phyloP scores from a whole-genome alignment of 2,797 vertebrate genomes.

The Peromyscus eremicus region DNA sequence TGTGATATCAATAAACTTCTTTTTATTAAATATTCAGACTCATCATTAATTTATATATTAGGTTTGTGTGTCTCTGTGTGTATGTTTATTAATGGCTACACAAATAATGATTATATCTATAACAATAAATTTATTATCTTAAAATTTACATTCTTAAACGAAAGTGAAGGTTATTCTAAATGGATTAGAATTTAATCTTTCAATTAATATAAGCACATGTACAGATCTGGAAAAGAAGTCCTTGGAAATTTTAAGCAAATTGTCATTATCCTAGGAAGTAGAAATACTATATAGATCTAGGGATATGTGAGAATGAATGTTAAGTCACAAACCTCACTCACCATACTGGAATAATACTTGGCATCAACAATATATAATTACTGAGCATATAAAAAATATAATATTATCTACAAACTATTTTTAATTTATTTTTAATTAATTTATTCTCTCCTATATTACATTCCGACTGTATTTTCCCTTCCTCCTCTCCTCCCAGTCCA shows the following conservation, averaged over 20 bases:
- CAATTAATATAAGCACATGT: background rate
- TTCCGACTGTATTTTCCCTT: background rate
- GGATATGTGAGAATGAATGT: background rate
- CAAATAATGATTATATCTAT: background rate
- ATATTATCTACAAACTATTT: background rate
- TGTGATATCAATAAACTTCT: background rate
- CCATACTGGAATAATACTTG: background rate
- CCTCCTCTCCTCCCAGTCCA: background rate
- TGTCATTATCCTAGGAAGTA: background rate
- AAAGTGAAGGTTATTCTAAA: slow-evolving; percentile 4
- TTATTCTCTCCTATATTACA: background rate
- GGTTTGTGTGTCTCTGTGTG: background rate
- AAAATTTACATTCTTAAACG: background rate
- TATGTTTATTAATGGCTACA: background rate
- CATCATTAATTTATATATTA: background rate
- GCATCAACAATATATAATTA: background rate
- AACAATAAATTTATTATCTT: background rate
- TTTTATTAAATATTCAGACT: background rate
- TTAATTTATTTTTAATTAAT: background rate
- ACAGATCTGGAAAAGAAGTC: background rate
- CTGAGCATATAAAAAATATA: background rate
- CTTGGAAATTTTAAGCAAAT: slow-evolving; percentile 4
- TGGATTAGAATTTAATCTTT: slow-evolving; percentile 20
- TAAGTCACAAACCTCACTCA: background rate
- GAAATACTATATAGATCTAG: background rate